These are phyloP conservation scores for Odocoileus hemionus DNA, from an alignment of 2,113 vertebrate species.

Conservation along the genomic window DNA sequence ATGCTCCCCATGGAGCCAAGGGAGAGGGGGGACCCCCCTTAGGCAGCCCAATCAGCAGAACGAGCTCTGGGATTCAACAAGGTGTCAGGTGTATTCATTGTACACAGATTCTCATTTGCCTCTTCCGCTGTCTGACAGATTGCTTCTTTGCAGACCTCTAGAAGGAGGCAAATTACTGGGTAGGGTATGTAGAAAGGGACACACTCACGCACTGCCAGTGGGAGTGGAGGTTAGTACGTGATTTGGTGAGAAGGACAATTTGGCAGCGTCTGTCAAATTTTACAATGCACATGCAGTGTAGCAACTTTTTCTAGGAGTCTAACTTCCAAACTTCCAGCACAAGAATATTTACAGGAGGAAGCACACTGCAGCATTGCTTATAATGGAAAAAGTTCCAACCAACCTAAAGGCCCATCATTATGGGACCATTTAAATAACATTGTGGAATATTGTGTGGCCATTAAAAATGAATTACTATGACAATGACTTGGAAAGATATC, in stretches of 20 bases:
- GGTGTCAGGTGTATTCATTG: background rate
- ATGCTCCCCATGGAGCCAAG: background rate
- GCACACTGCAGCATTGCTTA: background rate
- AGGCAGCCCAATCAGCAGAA: background rate
- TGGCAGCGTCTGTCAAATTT: background rate
- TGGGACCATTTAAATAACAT: background rate
- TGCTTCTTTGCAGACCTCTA: conserved; percentile 9
- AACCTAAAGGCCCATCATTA: background rate
- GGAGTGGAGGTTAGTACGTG: background rate
- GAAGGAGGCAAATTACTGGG: background rate
- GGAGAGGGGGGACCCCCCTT: background rate
- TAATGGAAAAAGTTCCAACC: background rate
- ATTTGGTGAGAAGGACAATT: background rate
- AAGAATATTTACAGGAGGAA: background rate
- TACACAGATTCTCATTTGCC: background rate
- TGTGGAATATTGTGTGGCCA: background rate
- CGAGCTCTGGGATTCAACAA: background rate
- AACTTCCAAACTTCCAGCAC: background rate
- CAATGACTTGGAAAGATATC: background rate
- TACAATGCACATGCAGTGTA: background rate
- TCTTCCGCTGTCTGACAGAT: background rate
- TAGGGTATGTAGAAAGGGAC: background rate
- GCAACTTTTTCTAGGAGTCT: background rate
- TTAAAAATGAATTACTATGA: background rate
- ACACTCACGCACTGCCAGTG: background rate